Evolutionary conservation across 1,140 invertebrate genomes (phyloP).

Genomic region (Monochamus saltuarius): DNA sequence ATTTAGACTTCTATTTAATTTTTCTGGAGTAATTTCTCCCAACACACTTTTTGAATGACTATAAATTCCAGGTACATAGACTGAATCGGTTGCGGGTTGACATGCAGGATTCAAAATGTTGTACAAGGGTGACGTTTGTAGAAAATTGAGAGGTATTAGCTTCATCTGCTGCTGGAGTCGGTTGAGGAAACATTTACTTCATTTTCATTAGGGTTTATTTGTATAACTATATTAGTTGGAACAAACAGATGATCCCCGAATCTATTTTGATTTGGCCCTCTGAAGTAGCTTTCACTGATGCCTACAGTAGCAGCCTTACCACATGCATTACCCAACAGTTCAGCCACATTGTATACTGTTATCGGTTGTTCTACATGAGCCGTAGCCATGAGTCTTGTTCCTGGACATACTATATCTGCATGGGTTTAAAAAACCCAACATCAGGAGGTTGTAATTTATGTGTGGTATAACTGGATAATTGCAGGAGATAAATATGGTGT

Average conservation of each 20-base stretch:
- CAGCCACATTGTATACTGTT: background rate
- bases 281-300: background rate
- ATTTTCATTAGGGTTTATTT: no score
- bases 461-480: background rate
- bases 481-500: conserved; percentile 1
- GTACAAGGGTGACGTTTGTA: background rate
- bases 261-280: conserved; percentile 2
- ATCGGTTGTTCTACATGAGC: conserved; percentile 4
- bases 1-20: background rate
- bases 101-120: background rate
- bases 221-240: background rate
- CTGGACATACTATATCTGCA: background rate
- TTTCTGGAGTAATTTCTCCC: conserved; percentile 4
- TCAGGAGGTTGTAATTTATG: background rate
- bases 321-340: background rate
- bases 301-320: conserved; percentile 4
- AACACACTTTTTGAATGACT: background rate
- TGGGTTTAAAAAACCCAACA: conserved; percentile 1
- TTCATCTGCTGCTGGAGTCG: background rate
- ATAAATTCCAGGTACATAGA: no score
- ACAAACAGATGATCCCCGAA: conserved; percentile 1
- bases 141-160: background rate
- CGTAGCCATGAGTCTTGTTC: conserved; percentile 1
- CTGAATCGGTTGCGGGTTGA: no score
- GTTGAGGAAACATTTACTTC: no score